Evolutionary conservation across 2,888 invertebrate species (phyloP), one percentile per base, ranked within the genome.

Genomic region (Orchestes rusci): DNA sequence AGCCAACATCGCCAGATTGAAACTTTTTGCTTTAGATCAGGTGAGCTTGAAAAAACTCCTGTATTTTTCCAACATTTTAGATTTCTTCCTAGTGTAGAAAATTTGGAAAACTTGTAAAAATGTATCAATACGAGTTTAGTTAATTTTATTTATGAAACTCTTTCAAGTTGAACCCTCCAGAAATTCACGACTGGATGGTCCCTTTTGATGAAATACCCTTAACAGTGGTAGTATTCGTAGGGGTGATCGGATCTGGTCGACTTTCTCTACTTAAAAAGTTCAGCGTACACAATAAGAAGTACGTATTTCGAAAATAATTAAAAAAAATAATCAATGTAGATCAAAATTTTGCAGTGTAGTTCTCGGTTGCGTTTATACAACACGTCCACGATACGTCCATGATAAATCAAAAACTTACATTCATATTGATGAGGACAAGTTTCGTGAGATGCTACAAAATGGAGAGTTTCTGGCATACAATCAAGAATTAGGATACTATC

Each of bases 391-490:
- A 48, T 53, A 49, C 3, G 41, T 56, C 0, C 47, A 53, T 13
- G 63, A 67, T 47, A 48, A 52, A 1, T 62, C 67, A n/a, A 58
- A 53, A 3, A 56, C 57, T 30, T 55, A 59, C 20, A 70, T 63
- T 47, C 58, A 68, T 49, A 53, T 69, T 4, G 51, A 55, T 2
- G 52, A 60, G 7, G 62, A 66, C 40, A 48, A 59, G 28, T 71
- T 71, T 47, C 60, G 63, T 31, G 56, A 61, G 8, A 63, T 70
- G 60, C 54, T 65, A 2, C 57, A 63, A 19, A 53, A 59, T n/a
- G 71, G 70, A 10, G 61, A 67, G 41, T 70, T 71, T 51, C 46
- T 69, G n/a, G 61, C 67, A 1, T 60, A 66, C n/a, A 62, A 65
- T 15, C 68, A 69, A 51, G 47, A 60, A 17, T 51, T 70, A 5